Evolutionary conservation across 2,113 vertebrate species (phyloP).

Genomic region (Aegypius monachus): DNA sequence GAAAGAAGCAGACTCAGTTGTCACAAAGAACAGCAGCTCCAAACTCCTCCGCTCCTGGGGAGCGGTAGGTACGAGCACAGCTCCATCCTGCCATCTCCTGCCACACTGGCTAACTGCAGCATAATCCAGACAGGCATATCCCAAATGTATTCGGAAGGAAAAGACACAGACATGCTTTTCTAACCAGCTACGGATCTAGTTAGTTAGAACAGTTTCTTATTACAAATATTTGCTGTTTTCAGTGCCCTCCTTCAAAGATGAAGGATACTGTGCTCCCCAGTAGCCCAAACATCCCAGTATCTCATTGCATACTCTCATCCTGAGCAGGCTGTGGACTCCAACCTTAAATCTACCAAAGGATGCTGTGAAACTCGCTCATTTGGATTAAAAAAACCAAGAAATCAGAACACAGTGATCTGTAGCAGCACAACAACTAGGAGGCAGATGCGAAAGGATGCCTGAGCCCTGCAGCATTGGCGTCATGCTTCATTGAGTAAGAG

Average conservation of each 20-base stretch:
- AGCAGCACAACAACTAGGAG: not conserved
- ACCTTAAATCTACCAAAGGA: no score
- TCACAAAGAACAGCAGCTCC: not conserved
- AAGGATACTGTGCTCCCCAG: not conserved
- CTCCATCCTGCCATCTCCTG: conserved; percentile 52
- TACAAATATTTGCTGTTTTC: not conserved
- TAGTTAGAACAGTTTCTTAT: not conserved
- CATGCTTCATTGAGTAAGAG: not conserved
- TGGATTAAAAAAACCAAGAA: not conserved
- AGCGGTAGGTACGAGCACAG: not conserved
- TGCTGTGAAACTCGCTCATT: not conserved
- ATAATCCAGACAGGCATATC: accelerated
- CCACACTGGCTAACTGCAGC: not conserved
- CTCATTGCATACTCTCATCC: not conserved
- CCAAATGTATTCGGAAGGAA: accelerated
- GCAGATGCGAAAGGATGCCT: not conserved
- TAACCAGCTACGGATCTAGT: accelerated
- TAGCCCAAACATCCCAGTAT: not conserved
- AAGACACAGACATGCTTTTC: not conserved
- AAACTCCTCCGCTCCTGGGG: accelerated
- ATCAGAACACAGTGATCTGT: not conserved
- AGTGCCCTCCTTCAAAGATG: not conserved
- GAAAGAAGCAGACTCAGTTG: not conserved
- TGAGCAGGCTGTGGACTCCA: not conserved
- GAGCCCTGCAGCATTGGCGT: not conserved